Base-by-base conservation (phyloP, 2,888 invertebrate genomes). In the Sinodicranocentrus sp. region DNA sequence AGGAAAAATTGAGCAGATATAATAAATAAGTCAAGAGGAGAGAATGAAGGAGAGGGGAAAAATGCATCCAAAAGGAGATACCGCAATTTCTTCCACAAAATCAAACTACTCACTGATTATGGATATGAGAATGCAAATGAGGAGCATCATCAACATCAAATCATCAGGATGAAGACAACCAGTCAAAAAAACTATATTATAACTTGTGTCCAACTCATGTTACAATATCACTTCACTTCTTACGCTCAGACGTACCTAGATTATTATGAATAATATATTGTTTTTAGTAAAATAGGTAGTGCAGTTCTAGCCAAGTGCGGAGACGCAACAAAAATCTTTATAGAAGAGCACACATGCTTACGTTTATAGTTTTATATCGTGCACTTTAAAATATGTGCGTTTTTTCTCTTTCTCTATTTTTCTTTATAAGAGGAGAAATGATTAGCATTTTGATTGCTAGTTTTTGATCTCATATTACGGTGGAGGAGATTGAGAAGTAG, bases 361-460 rank as follows among this genome's bases (percentile, higher is more conserved):
- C 13, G 5, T 39, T n/a, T n/a, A n/a, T n/a, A n/a, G n/a, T n/a
- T n/a, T n/a, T n/a, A 2, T n/a, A 48, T 48, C 48, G 28, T 25
- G 23, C 25, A 23, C 59, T 59, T 59, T 57, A 39, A 59, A 43
- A 59, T 25, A 59, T 59, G 33, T 72, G 54, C 26, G 8, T 43
- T 43, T 43, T 43, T 52, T 21, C 43, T 2, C 28, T 68, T 23
- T n/a, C 21, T 2, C 2, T 63, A 15, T 44, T 48, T 68, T 33
- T 44, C 52, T 19, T 52, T 10, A 33, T 28, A 68, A 54, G 70
- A n/a, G 13, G 43, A 44, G 23, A 8, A 21, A 63, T 73, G 63
- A 73, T 73, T 73, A 73, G 73, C 73, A 73, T 73, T 73, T 73
- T 73, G 73, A 73, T 73, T 73, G 28, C 73, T 44, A 26, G 63